These are phyloP conservation scores for Sinella curviseta DNA, from an alignment of 1,140 invertebrate species.

Conservation along the genomic window DNA sequence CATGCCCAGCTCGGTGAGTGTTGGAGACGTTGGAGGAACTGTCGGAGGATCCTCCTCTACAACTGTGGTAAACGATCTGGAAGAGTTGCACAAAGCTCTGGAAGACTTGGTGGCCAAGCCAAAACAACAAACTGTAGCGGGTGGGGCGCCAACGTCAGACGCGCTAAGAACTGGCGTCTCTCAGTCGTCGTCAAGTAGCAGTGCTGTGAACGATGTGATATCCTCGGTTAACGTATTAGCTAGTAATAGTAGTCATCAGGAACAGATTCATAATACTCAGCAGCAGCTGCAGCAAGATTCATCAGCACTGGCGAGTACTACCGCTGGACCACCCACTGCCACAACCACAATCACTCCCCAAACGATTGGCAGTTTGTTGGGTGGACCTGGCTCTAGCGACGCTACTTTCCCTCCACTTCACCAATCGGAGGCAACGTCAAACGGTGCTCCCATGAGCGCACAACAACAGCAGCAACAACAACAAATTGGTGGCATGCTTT, in stretches of 20 bases:
- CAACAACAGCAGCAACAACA: background rate
- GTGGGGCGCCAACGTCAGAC: background rate
- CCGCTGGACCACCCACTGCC: too few relatives aligned
- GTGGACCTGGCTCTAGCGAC: background rate
- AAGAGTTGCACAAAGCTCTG: conserved; percentile 76
- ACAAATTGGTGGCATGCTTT: too few relatives aligned
- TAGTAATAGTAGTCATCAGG: background rate
- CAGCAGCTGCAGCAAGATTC: too few relatives aligned
- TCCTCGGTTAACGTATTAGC: too few relatives aligned
- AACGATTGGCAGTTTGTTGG: too few relatives aligned
- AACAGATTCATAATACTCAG: background rate
- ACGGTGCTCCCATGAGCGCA: too few relatives aligned
- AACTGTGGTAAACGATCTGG: conserved; percentile 63
- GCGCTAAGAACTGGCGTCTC: background rate
- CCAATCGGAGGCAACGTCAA: too few relatives aligned
- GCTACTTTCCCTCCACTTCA: too few relatives aligned
- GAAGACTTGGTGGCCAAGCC: conserved; percentile 50
- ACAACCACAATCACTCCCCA: background rate
- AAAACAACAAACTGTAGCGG: background rate
- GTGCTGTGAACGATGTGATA: conserved; percentile 17
- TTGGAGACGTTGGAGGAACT: conserved; percentile 64
- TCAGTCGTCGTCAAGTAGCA: too few relatives aligned
- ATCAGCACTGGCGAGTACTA: background rate
- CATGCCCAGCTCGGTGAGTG: conserved; percentile 63
- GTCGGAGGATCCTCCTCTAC: conserved; percentile 43